Evolutionary conservation across 2,888 invertebrate species (phyloP).

Genomic region (Drosophila infuscata): DNA sequence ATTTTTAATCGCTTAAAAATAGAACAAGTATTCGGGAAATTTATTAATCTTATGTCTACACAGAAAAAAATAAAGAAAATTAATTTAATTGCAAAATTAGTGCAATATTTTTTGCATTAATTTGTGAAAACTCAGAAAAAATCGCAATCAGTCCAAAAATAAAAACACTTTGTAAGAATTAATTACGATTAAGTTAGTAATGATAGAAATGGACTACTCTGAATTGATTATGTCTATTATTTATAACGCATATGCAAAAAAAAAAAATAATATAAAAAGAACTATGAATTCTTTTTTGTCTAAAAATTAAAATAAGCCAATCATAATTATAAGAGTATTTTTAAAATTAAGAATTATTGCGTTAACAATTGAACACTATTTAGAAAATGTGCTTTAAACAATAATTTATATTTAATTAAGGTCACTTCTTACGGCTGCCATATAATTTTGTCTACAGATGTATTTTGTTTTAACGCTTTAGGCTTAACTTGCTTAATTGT

Average conservation of each 20-base stretch:
- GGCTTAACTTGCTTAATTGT: not conserved
- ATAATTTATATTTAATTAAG: not conserved
- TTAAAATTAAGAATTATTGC: not conserved
- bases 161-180: not conserved
- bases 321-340: not conserved
- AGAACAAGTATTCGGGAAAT: rapidly evolving
- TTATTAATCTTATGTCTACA: not conserved
- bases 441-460: not conserved
- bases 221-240: not conserved
- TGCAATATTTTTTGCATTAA: not conserved
- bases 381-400: not conserved
- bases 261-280: not conserved
- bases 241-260: not conserved
- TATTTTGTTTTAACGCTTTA: not conserved
- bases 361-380: not conserved
- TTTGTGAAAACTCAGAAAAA: not conserved
- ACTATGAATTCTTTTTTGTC: not conserved
- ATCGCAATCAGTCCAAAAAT: not conserved
- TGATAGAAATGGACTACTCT: not conserved
- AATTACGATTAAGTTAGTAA: not conserved
- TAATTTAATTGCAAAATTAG: too few relatives aligned
- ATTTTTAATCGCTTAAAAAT: not conserved
- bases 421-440: not conserved
- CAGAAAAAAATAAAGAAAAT: not conserved
- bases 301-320: not conserved